Base-by-base conservation (phyloP, 2,888 invertebrate genomes). In the Noctua fimbriata region DNA sequence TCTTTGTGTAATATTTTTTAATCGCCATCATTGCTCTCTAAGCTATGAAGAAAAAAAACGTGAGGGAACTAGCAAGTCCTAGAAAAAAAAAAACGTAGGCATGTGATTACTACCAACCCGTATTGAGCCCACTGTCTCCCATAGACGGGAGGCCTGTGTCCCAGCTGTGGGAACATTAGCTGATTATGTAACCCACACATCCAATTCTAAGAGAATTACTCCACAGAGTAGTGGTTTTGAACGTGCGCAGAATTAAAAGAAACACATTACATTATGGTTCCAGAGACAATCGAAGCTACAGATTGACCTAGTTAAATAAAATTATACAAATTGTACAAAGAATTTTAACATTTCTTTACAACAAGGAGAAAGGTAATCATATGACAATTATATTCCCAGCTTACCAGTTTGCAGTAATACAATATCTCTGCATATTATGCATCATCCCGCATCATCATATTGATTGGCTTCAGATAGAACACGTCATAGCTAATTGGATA, bases 271-370 rank as follows among this genome's bases (percentile, higher is more conserved):
- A 63, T 65, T 21, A 36, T 6, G 1, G 32, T 52, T 71, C 5
- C 52, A n/a, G 24, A 72, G 47, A 47, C n/a, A 36, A 28, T 41
- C 47, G 4, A 28, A 60, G n/a, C 28, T 18, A 6, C 21, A 74
- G 36, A 69, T 55, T 81, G 55, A 36, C 55, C 21, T 24, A 65
- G 24, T 65, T 63, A 67, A 82, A 60, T 52, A 60, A 60, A 36
- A 36, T 78, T 16, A 70, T 4, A 78, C 65, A 83, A 79, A 83
- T 83, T 73, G 83, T n/a, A 63, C 84, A 82, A 82, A 79, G 70
- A 44, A 44, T 44, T 73, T 36, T 1, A 63, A 9, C 65, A 36
- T 65, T 36, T 65, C 28, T 24, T 78, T 5, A 60, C 32, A 63
- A 82, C 73, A 55, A 79, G 58, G 58, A 44, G 49, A 58, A 32